Evolutionary conservation across 2,113 vertebrate genomes (phyloP).

Genomic region (Guaruba guarouba): DNA sequence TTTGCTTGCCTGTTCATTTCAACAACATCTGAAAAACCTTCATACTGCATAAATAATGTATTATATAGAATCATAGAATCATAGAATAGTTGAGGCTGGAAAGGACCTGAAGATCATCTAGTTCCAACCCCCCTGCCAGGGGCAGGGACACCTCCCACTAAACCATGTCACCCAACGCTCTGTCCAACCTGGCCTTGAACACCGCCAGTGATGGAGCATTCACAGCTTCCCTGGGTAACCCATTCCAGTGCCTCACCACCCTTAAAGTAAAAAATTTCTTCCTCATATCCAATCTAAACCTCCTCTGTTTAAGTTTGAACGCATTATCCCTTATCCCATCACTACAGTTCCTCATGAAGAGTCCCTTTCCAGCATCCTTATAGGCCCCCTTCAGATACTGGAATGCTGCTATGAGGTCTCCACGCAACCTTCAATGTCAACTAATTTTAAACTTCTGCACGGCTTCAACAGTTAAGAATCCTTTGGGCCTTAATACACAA

Average conservation of each 20-base stretch:
- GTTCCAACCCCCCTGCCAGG: no score
- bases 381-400: not conserved
- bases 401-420: not conserved
- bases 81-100: no score
- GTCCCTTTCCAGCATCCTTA: not conserved
- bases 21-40: conserved; percentile 48
- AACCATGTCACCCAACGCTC: no score
- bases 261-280: not conserved
- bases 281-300: no score
- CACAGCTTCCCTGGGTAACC: no score
- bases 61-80: not conserved
- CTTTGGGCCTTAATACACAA: not conserved
- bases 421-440: not conserved
- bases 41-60: conserved; percentile 46
- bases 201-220: no score
- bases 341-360: not conserved
- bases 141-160: no score
- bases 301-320: not conserved
- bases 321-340: not conserved
- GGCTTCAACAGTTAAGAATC: not conserved
- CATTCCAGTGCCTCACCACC: no score
- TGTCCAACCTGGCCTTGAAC: no score
- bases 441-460: not conserved
- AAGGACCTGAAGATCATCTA: no score
- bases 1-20: conserved; percentile 5